Evolutionary conservation across 2,888 invertebrate genomes (phyloP), one percentile per base, ranked within the genome.

Genomic region (Netelia inedita): DNA sequence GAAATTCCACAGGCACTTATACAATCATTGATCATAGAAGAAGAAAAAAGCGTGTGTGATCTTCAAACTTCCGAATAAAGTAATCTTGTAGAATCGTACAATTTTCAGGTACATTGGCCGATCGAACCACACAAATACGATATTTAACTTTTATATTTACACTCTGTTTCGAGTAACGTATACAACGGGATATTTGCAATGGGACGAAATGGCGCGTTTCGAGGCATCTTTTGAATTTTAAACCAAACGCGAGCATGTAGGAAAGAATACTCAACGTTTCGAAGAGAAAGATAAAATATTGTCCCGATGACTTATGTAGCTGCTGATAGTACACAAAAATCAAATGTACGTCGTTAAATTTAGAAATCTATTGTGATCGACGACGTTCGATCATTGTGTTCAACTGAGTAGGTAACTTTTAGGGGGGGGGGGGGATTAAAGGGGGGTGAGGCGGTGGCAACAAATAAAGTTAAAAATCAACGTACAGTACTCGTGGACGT

Each of bases 301-400:
- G 74, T 85, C 61, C 75, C 55, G 53, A 71, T 78, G 79, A 78
- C 55, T 75, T 87, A 35, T 35, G 35, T 35, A 83, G 87, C 85
- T 83, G 86, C 79, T 85, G 83, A 84, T 86, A 80, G 63, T 87
- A 85, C 82, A 81, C 59, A 83, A 87, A 76, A 85, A 85, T 86
- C 85, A 80, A 87, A 86, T 83, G 69, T 86, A 88, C 73, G 75
- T 82, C 76, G 82, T 88, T 87, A 87, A 87, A 87, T 88, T 89
- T 87, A 86, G 86, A 86, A 88, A 83, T 89, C 87, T 89, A 90
- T 91, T 88, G 91, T 92, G 90, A 91, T 91, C 87, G 88, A 90
- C 87, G 83, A 85, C 81, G 89, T 86, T 90, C 88, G 90, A 90
- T 91, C 89, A 92, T 91, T 92, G 92, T 92, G 92, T 92, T 92